A percentile compares a stretch with the other conserved stretches of the same genome.
These are phyloP conservation scores for Chymomyza fuscimana DNA, from an alignment of 2,888 invertebrate genomes.

Conservation along the genomic window DNA sequence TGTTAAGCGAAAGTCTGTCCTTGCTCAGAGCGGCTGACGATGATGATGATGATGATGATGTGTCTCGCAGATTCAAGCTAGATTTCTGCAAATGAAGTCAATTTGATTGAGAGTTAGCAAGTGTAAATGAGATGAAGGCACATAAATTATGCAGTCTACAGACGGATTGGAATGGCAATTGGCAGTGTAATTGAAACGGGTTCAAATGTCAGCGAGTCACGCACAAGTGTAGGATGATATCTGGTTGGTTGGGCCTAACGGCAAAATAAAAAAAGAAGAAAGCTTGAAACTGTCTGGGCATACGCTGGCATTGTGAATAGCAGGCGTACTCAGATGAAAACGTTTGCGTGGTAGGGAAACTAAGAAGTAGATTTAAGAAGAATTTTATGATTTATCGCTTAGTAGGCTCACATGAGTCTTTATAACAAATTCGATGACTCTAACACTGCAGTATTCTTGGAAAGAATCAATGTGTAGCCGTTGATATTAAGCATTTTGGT, in stretches of 20 bases:
- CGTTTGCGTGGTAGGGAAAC: no score
- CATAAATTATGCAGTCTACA: constrained; percentile 3
- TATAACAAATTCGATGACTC: no score
- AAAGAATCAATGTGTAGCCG: no score
- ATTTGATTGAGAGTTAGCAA: not conserved
- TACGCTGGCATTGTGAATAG: no score
- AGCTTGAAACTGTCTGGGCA: no score
- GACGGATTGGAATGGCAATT: not conserved
- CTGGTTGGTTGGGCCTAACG: no score
- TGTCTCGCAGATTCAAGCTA: constrained; percentile 76
- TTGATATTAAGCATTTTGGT: no score
- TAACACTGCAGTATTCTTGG: no score
- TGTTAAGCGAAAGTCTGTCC: constrained; percentile 75
- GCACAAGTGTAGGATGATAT: not conserved
- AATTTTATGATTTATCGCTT: no score
- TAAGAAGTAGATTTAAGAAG: no score
- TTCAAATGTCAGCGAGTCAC: constrained; percentile 17
- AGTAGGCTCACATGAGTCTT: no score
- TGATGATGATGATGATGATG: constrained; percentile 51
- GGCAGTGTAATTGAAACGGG: constrained; percentile 12
- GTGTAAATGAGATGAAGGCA: not conserved
- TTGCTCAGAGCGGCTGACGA: constrained; percentile 55
- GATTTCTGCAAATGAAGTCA: constrained; percentile 62
- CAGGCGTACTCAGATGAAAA: no score
- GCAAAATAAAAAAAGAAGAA: not conserved